Conservation (phyloP, 2,797 vertebrate species). For the Sciaenops ocellatus region DNA sequence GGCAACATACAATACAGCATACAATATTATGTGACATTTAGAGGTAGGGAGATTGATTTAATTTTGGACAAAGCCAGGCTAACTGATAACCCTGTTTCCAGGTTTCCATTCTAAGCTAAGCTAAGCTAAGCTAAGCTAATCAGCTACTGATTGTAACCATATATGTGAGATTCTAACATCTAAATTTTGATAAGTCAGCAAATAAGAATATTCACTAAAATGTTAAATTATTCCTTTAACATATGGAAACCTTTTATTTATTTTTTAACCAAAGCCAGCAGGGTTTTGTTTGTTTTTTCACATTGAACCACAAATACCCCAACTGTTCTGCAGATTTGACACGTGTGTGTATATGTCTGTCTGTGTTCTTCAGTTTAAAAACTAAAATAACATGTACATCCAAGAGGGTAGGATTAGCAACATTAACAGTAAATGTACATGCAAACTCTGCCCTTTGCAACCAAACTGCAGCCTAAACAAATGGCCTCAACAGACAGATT, state of each 20-base stretch:
- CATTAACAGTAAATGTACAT: constrained; percentile 21
- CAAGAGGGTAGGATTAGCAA: not conserved
- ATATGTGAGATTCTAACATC: not conserved
- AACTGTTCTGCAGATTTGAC: too few species aligned
- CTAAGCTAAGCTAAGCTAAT: not conserved
- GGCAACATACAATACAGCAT: not conserved
- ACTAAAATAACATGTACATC: constrained; percentile 1
- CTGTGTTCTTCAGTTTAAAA: not conserved
- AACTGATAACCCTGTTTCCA: not conserved
- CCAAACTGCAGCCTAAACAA: constrained; percentile 44
- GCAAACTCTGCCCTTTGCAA: constrained; percentile 36
- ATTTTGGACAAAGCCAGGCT: not conserved
- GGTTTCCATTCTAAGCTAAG: not conserved
- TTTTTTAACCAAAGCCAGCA: not conserved
- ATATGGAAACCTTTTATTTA: not conserved
- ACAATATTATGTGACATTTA: not conserved
- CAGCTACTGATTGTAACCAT: not conserved
- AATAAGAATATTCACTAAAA: not conserved
- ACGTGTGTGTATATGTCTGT: too few species aligned
- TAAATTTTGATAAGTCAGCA: not conserved
- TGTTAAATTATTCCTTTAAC: not conserved
- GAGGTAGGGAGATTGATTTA: not conserved
- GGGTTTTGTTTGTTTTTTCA: too few species aligned
- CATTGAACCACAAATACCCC: too few species aligned
- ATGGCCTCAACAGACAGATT: constrained; percentile 46